These are phyloP conservation scores for Mungos mungo DNA, from an alignment of 2,113 vertebrate species.

Conservation along the genomic window DNA sequence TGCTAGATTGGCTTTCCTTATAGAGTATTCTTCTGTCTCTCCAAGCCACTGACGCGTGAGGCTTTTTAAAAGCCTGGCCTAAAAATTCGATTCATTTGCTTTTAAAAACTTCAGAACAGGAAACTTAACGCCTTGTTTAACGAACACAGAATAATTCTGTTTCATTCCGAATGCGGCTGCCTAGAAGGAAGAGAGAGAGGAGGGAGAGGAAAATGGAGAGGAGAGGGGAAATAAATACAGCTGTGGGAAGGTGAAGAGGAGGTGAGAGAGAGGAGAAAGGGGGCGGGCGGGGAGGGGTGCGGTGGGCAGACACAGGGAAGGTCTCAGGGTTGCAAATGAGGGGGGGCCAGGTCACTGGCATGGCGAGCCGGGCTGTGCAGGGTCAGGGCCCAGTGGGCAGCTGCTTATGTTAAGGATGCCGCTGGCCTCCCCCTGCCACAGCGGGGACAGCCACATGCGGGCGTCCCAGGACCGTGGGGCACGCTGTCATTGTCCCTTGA, in stretches of 20 bases:
- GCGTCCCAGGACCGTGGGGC: rapidly evolving
- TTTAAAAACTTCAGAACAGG: neutral
- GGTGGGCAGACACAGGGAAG: neutral
- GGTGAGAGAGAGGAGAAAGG: neutral
- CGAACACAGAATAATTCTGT: neutral
- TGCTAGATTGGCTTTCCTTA: neutral
- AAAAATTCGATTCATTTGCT: neutral
- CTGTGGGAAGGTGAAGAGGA: neutral
- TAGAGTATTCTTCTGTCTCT: neutral
- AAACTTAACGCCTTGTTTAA: neutral
- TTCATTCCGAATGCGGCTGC: neutral
- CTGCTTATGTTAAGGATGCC: neutral
- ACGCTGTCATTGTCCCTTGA: rapidly evolving
- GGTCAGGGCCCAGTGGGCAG: no score
- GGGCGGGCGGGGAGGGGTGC: neutral
- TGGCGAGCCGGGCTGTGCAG: neutral
- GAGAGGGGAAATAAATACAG: neutral
- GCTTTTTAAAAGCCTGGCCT: neutral
- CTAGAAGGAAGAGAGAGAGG: neutral
- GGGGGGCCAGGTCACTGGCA: neutral
- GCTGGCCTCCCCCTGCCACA: neutral
- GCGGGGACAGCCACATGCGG: neutral
- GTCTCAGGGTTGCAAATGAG: neutral
- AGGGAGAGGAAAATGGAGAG: neutral
- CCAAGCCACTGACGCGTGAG: neutral